Percentiles rank a stretch among this genome's conserved stretches.
These are phyloP conservation scores for Hemibagrus guttatus DNA, from an alignment of 2,797 vertebrate species.

Conservation along the genomic window DNA sequence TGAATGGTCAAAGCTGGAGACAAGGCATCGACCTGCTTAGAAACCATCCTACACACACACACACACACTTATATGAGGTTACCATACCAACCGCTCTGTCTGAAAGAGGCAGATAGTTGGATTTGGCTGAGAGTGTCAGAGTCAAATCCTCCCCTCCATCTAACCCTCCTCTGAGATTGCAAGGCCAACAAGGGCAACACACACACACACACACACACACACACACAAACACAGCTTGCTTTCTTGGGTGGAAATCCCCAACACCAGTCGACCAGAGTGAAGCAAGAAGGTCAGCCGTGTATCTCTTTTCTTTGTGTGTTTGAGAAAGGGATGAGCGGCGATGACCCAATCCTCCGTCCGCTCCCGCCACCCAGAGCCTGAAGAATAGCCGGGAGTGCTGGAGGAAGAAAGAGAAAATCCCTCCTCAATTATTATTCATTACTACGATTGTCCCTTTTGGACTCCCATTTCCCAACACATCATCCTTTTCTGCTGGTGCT, in stretches of 20 bases:
- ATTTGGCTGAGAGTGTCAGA: conserved; percentile 75
- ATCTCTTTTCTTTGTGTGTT: conserved; percentile 82
- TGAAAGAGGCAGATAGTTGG: conserved; percentile 79
- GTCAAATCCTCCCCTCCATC: conserved; percentile 71
- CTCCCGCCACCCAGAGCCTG: conserved; percentile 87
- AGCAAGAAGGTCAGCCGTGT: conserved; percentile 78
- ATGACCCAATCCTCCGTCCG: conserved; percentile 82
- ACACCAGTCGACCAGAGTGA: conserved; percentile 67
- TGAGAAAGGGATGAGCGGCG: conserved; percentile 83
- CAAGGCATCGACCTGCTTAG: conserved; percentile 64
- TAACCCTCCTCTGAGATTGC: conserved; percentile 65
- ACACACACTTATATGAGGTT: conserved; percentile 70
- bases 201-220: conserved; percentile 46
- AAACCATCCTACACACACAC: conserved; percentile 61
- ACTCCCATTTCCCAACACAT: conserved; percentile 77
- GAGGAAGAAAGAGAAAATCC: conserved; percentile 74
- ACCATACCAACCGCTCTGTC: conserved; percentile 76
- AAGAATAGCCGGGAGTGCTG: conserved; percentile 66
- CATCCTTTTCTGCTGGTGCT: conserved; percentile 86
- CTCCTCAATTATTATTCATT: conserved; percentile 83
- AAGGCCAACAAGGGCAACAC: conserved; percentile 63
- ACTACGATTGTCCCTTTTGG: conserved; percentile 79
- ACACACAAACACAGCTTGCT: conserved; percentile 41
- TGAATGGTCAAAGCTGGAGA: conserved; percentile 75
- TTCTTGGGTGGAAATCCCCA: conserved; percentile 49